Base-by-base conservation (phyloP, 1,140 invertebrate species). In the Tetragonula clypearis region DNA sequence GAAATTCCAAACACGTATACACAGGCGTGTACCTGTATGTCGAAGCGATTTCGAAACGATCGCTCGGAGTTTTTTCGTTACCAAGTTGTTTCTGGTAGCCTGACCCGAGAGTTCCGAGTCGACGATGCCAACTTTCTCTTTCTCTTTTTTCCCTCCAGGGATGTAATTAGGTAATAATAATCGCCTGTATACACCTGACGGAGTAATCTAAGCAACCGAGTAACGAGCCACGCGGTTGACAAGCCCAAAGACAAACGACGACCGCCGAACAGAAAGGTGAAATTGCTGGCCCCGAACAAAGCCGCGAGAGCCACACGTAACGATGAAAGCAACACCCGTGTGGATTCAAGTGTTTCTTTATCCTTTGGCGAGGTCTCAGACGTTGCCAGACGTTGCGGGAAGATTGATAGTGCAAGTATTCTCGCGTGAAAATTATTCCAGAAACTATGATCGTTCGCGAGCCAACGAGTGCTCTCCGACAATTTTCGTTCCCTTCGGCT, bases 271-370 rank as follows among this genome's bases (percentile, higher is more conserved):
- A 4, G 65, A 58, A 69, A 49, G 23, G 80, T 76, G 35, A 55
- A 84, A 79, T 79, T 68, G 68, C 56, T 73, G 60, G 66, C 26
- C 62, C 53, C 49, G 82, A 69, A 58, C 53, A 76, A 88, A 79
- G 62, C 55, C 21, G 4, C 56, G 23, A 72, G 6, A 35, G 41
- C 12, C 41, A 21, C 14, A 35, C 53, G 49, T 5, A 72, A 58
- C 21, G n/a, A 55, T 21, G 62, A n/a, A 6, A 26, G 17, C 21
- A 26, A 49, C 49, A 58, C 35, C 60, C 69, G 49, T 82, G 75
- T 86, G 58, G 76, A 88, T 58, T 83, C 88, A 88, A 68, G 76
- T 89, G 87, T 66, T 30, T 55, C 23, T 19, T 68, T 35, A 58
- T 30, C 75, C 23, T 23, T 49, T 17, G 62, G 35, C 19, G 55